Evolutionary conservation across 2,888 invertebrate genomes (phyloP).

Genomic region (Polyploca ridens): DNA sequence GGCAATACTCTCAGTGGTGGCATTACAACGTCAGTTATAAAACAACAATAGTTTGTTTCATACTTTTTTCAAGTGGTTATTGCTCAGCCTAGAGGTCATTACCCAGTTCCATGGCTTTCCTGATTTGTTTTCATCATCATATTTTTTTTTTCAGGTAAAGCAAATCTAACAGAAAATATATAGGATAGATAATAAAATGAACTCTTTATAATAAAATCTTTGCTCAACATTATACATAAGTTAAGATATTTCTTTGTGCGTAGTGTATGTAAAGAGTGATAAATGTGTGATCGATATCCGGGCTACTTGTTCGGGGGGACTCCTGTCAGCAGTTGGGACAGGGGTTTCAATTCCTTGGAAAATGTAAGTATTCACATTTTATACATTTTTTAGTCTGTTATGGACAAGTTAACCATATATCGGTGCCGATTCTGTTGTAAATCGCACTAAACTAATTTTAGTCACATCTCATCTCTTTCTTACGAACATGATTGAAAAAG

Average conservation of each 20-base stretch:
- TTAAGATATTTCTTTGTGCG: slow-evolving; percentile 29
- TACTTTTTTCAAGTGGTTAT: background rate
- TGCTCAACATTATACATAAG: slow-evolving; percentile 57
- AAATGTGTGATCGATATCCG: slow-evolving; percentile 78
- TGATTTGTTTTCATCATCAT: background rate
- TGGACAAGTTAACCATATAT: too few species aligned
- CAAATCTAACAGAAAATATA: background rate
- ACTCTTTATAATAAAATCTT: slow-evolving; percentile 32
- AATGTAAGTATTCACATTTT: slow-evolving; percentile 66
- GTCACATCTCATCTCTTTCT: too few species aligned
- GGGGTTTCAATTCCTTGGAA: slow-evolving; percentile 74
- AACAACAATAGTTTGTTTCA: too few species aligned
- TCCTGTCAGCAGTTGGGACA: slow-evolving; percentile 81
- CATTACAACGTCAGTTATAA: too few species aligned
- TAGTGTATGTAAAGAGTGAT: slow-evolving; percentile 26
- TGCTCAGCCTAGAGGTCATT: background rate
- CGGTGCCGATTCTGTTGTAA: too few species aligned
- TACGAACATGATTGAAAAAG: too few species aligned
- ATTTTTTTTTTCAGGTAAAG: background rate
- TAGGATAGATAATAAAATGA: slow-evolving; percentile 7
- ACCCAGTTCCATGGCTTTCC: background rate
- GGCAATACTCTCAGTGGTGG: background rate
- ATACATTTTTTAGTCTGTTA: background rate
- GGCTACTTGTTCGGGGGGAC: slow-evolving; percentile 77
- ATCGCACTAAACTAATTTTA: too few species aligned